Evolutionary conservation across 37 sponge, comb jelly and placozoan species (phyloP).

Genomic region (Spongia lamella): DNA sequence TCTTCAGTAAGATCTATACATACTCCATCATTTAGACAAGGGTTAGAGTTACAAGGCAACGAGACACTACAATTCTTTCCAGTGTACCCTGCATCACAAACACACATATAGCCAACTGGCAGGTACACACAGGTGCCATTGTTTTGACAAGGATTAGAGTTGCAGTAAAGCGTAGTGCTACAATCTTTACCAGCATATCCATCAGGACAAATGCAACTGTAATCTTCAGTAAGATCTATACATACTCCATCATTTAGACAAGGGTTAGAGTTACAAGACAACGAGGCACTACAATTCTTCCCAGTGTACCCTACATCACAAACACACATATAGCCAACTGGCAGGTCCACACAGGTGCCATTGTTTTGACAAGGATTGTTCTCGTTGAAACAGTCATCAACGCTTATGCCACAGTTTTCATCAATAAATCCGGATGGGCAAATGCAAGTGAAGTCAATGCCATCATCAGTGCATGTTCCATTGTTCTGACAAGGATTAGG

Average conservation of each 20-base stretch:
- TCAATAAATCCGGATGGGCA: conserved; percentile 11
- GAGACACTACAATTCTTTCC: conserved; percentile 49
- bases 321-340: conserved; percentile 34
- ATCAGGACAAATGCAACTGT: conserved; percentile 11
- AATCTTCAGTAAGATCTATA: neutral
- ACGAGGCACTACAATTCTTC: conserved; percentile 14
- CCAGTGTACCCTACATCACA: conserved; percentile 44
- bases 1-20: too few species aligned
- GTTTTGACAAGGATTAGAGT: conserved; percentile 53
- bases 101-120: conserved; percentile 22
- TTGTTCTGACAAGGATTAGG: conserved; percentile 40
- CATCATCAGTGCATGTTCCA: neutral
- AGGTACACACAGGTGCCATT: conserved; percentile 49
- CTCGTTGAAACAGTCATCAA: conserved; percentile 57
- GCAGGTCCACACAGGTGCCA: conserved; percentile 40
- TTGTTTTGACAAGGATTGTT: conserved; percentile 25
- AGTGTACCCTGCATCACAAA: conserved; percentile 28
- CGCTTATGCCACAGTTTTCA: conserved; percentile 7
- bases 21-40: too few species aligned
- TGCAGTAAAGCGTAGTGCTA: conserved; percentile 12
- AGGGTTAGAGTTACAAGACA: conserved; percentile 10
- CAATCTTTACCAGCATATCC: conserved; percentile 43
- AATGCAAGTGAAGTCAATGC: neutral
- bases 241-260: conserved; percentile 46
- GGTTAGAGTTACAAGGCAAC: too few species aligned